These are phyloP conservation scores for Enteromius trimaculatus DNA, from an alignment of 2,797 vertebrate genomes.

Conservation along the genomic window DNA sequence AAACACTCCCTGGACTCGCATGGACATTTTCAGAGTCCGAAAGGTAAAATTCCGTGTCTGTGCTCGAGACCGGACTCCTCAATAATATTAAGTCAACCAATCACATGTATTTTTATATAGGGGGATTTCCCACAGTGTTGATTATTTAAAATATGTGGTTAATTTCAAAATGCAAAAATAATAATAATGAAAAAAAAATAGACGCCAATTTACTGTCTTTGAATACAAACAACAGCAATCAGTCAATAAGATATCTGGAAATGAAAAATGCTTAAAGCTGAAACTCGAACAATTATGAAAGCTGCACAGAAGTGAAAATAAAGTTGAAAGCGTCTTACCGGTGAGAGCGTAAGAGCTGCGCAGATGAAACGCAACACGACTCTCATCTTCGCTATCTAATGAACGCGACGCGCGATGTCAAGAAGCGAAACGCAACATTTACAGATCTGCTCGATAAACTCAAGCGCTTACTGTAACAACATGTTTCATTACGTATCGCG, in stretches of 20 bases:
- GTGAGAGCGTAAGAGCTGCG: background rate
- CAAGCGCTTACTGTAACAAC: background rate
- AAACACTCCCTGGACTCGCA: no score
- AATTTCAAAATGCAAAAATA: background rate
- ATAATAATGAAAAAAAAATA: no score
- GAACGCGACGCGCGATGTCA: background rate
- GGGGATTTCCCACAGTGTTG: background rate
- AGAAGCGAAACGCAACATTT: background rate
- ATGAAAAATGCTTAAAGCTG: background rate
- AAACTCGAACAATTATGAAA: background rate
- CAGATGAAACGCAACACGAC: slow-evolving; percentile 1
- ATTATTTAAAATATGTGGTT: background rate
- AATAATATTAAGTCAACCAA: no score
- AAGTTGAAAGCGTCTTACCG: slow-evolving; percentile 26
- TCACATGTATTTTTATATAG: no score
- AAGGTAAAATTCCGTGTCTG: no score
- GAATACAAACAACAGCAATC: background rate
- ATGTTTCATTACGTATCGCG: background rate
- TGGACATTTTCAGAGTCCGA: no score
- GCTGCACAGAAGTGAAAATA: slow-evolving; percentile 2
- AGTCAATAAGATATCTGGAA: background rate
- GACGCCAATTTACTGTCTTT: background rate
- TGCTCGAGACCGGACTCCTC: no score
- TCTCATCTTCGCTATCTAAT: slow-evolving; percentile 3
- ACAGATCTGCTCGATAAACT: no score